These are phyloP conservation scores for Pelagia noctiluca DNA, from an alignment of 30 jellyfish, hydroid and myxozoan species.

Conservation along the genomic window DNA sequence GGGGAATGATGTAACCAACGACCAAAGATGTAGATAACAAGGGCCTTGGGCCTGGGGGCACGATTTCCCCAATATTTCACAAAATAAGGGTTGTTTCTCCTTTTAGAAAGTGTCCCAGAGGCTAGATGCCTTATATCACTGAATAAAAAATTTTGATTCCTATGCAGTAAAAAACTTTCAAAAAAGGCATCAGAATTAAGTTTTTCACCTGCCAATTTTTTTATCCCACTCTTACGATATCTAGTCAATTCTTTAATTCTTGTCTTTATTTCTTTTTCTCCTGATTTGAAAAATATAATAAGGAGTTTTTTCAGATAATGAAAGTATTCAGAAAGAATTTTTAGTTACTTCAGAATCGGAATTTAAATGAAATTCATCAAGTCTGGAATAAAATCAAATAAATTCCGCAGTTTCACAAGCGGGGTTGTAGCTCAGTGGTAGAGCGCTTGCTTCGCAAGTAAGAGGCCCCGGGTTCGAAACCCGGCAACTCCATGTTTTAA, in stretches of 20 bases:
- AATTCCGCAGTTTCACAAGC: not conserved
- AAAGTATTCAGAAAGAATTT: not conserved
- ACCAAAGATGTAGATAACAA: too few relatives aligned
- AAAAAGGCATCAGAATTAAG: not conserved
- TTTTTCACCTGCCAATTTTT: slow-evolving; percentile 68
- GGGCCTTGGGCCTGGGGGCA: too few relatives aligned
- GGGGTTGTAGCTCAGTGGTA: slow-evolving; percentile 99
- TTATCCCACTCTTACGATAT: slow-evolving; percentile 89
- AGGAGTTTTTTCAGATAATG: not conserved
- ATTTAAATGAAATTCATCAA: too few relatives aligned
- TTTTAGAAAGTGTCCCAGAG: too few relatives aligned
- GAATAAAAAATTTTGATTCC: too few relatives aligned
- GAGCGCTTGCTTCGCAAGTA: slow-evolving; percentile 99
- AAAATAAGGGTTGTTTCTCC: too few relatives aligned
- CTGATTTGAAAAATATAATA: slow-evolving; percentile 43
- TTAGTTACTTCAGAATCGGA: too few relatives aligned
- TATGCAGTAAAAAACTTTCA: not conserved
- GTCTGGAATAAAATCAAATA: too few relatives aligned
- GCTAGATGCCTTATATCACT: too few relatives aligned
- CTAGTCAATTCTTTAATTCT: slow-evolving; percentile 77
- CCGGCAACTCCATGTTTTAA: slow-evolving; percentile 95
- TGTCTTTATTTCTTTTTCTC: slow-evolving; percentile 84
- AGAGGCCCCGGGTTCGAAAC: slow-evolving; percentile 99
- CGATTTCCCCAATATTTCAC: too few relatives aligned
- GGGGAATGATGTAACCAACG: too few relatives aligned